phyloP scores from a whole-genome alignment of 2,888 invertebrate genomes.

The Synergus laeviventris region DNA sequence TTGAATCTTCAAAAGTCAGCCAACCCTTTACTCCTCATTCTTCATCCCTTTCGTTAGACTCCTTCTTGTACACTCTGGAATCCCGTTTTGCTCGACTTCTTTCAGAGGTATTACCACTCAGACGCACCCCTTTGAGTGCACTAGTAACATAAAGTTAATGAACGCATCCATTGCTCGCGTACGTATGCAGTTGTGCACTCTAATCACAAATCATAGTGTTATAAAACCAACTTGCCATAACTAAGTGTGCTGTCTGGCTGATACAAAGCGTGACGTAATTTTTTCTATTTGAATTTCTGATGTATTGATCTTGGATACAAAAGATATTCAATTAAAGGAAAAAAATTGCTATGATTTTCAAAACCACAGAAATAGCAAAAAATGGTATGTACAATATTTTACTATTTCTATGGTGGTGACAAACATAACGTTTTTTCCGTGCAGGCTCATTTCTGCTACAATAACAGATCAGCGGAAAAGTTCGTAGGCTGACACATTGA shows the following conservation, averaged over 20 bases:
- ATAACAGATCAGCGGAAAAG: too few relatives aligned
- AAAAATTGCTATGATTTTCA: too few relatives aligned
- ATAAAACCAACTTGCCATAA: conserved; percentile 1
- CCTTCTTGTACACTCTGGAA: conserved; percentile 33
- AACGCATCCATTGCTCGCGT: conserved; percentile 46
- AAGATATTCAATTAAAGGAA: too few relatives aligned
- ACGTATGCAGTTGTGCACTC: conserved; percentile 2
- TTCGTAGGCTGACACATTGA: too few relatives aligned
- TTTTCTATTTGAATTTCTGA: not conserved
- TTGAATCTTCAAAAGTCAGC: conserved; percentile 24
- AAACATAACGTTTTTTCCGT: too few relatives aligned
- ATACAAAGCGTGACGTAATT: conserved; percentile 2
- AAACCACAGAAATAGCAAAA: too few relatives aligned
- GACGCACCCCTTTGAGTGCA: conserved; percentile 49
- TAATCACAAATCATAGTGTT: conserved; percentile 31
- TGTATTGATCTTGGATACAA: too few relatives aligned
- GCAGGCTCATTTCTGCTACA: too few relatives aligned
- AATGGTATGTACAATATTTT: too few relatives aligned
- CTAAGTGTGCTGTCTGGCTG: not conserved
- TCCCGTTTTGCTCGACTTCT: conserved; percentile 59
- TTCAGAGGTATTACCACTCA: conserved; percentile 60
- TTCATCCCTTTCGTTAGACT: conserved; percentile 37
- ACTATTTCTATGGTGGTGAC: too few relatives aligned
- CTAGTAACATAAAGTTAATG: conserved; percentile 58
- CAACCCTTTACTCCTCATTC: not conserved